Evolutionary conservation across 2,888 invertebrate genomes (phyloP), one percentile per base, ranked within the genome.

Genomic region (Cheilosia scutellata): DNA sequence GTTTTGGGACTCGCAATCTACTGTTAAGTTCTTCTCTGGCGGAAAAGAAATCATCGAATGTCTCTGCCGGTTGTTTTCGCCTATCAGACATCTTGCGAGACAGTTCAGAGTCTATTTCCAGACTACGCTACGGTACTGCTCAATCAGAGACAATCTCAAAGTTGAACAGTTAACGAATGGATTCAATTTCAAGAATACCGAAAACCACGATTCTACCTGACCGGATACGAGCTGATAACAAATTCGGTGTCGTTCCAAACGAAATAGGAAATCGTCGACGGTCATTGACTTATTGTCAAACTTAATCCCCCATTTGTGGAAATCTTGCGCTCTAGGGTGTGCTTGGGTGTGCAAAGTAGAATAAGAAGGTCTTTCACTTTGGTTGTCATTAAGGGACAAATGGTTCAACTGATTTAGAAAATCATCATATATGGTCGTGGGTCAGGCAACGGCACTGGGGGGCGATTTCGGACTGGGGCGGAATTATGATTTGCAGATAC

Each of bases 51-150:
- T 66, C 63, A 27, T 65, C 63, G n/a, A 65, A 51, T 4, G 49
- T n/a, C 16, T 65, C 33, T 9, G 49, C 9, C 6, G 33, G 13
- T 2, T 29, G 11, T 25, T 58, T 20, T 6, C 20, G 6, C 2
- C 40, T 20, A 37, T 49, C 49, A n/a, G n/a, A n/a, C n/a, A n/a
- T n/a, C n/a, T n/a, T n/a, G n/a, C n/a, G n/a, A n/a, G n/a, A n/a
- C n/a, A 4, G 27, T 27, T 65, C 40, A 0, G 51, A 65, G 20
- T 65, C 65, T 2, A 37, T 37, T 29, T 65, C 51, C 4, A 65
- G n/a, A 11, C 65, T 65, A n/a, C n/a, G n/a, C n/a, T n/a, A 9
- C 65, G 49, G 9, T 27, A 51, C 31, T 66, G 53, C 20, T 66
- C 53, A 7, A 55, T 51, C 0, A 66, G 13, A 5, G 65, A 49